phyloP scores from a whole-genome alignment of 2,113 vertebrate species.

The Tylochromis polylepis region DNA sequence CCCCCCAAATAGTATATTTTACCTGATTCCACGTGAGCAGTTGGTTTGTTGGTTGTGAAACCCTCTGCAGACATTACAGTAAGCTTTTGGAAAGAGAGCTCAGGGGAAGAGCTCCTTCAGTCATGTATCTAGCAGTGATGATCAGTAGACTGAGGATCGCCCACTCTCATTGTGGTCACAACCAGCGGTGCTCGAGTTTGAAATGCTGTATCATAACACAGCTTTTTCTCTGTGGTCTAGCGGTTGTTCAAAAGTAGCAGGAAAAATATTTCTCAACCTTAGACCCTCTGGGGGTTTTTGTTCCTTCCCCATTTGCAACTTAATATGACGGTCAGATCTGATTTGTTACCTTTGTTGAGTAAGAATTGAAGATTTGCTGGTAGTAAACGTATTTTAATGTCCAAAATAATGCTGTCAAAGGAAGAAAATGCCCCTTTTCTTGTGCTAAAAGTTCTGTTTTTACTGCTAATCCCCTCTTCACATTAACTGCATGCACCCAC shows the following conservation, averaged over 20 bases:
- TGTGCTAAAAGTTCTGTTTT: neutral
- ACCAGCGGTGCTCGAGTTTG: neutral
- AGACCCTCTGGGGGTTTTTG: neutral
- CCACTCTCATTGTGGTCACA: neutral
- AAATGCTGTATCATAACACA: neutral
- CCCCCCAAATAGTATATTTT: no score
- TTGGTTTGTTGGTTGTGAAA: neutral
- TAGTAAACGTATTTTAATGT: neutral
- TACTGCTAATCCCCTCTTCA: neutral
- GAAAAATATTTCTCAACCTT: neutral
- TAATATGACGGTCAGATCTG: neutral
- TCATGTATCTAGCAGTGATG: neutral
- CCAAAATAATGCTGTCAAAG: neutral
- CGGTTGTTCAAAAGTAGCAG: neutral
- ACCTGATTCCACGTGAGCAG: neutral
- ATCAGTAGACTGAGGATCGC: neutral
- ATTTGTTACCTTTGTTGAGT: neutral
- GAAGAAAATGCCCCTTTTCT: neutral
- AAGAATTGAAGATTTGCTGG: neutral
- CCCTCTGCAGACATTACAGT: neutral
- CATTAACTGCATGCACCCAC: neutral
- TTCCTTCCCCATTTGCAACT: no score
- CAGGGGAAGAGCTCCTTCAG: neutral
- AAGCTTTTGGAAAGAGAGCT: neutral
- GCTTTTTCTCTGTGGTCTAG: neutral